Evolutionary conservation across 1,140 invertebrate genomes (phyloP), one percentile per base, ranked within the genome.

Genomic region (Drosophila teissieri): DNA sequence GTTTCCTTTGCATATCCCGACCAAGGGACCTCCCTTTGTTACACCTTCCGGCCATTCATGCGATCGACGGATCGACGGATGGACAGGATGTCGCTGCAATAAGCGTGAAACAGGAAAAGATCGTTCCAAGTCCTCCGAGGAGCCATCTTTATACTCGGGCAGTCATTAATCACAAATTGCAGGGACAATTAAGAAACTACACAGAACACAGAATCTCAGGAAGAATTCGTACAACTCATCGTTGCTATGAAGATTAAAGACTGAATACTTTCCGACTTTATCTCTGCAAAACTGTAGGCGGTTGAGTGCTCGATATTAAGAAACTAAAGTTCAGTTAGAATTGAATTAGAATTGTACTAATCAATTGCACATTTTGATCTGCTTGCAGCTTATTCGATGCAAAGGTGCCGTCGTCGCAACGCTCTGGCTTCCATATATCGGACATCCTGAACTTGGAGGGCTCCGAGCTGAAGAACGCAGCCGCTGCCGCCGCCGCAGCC

Each of bases 341-440:
- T 8, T 31, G 2, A 10, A 24, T 24, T 24, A 24, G 24, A 24
- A 24, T 5, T 24, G 24, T 24, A 19, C 19, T 19, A 19, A 19
- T 19, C 19, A 19, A 19, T 19, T 19, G 19, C 19, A 19, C 2
- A 19, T 19, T 19, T 19, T 19, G 8, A 31, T 31, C 6, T 7
- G 2, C 36, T 19, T 92, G 5, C 64, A 92, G 91, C 65, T 73
- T 92, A 40, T 92, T 92, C 45, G 91, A 92, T 76, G 75, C 91
- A 19, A 92, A 92, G 69, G 83, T 92, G 34, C 91, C 91, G 8
- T 89, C 91, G 3, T 92, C 91, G 27, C 94, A 94, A 72, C 91
- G 95, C 40, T 94, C 94, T 1, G 95, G 95, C 37, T 96, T 96
- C 80, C 95, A 96, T 83, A 96, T 96, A 78, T 95, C 95, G 54